Conservation (phyloP, 2,113 vertebrate genomes). For the Anser brachyrhynchus region DNA sequence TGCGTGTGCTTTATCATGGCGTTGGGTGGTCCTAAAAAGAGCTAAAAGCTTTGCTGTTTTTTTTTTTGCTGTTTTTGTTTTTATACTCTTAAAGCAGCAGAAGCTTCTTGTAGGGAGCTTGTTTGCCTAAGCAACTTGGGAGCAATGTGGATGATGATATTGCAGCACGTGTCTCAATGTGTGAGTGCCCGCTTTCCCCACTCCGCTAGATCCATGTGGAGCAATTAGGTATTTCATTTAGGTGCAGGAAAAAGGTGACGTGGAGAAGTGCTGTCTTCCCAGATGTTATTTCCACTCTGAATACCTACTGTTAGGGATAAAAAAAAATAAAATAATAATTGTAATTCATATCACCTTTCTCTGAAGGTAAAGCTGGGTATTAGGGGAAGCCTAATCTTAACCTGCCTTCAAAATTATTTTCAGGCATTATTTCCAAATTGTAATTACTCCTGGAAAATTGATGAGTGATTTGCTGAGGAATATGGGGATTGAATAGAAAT, state of each 20-base stretch:
- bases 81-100: background rate
- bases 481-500: background rate
- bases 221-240: background rate
- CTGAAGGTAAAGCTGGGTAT: background rate
- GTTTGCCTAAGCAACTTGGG: background rate
- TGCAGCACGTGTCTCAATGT: background rate
- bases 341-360: background rate
- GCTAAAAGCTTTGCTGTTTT: background rate
- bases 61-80: background rate
- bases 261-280: background rate
- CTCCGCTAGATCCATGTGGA: background rate
- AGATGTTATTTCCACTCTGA: background rate
- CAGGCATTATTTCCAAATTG: background rate
- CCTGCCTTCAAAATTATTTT: background rate
- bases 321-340: background rate
- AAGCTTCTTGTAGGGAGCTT: background rate
- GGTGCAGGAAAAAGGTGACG: background rate
- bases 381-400: background rate
- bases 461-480: background rate
- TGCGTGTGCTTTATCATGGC: background rate
- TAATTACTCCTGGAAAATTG: background rate
- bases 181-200: rapidly evolving
- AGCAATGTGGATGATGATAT: background rate
- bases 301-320: background rate
- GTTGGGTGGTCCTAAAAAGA: background rate